Conservation (phyloP, 2,797 vertebrate genomes). For the Pteropus rufus region DNA sequence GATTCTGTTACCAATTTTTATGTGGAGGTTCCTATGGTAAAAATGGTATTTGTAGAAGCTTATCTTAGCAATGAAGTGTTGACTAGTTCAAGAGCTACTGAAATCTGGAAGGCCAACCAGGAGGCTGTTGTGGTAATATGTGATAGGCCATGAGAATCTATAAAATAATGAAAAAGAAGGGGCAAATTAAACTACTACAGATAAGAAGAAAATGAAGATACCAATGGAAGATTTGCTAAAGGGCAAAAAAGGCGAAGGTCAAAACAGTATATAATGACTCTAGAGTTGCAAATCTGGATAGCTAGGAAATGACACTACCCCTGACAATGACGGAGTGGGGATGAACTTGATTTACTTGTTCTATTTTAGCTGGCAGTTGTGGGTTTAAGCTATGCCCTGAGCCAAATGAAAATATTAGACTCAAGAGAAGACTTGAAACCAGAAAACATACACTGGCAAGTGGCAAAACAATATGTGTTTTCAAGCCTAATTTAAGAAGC, state of each 20-base stretch:
- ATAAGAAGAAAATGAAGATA: not conserved
- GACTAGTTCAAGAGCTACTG: not conserved
- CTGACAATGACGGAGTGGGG: not conserved
- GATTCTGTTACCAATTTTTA: not conserved
- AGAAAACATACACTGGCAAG: constrained; percentile 24
- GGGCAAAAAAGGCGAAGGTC: not conserved
- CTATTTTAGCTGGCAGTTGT: not conserved
- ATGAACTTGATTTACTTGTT: not conserved
- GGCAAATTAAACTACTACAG: not conserved
- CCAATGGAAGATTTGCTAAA: not conserved
- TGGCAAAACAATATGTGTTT: not conserved
- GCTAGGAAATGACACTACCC: not conserved
- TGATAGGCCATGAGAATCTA: not conserved
- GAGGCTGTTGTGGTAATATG: not conserved
- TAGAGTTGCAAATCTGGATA: not conserved
- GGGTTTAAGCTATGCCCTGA: not conserved
- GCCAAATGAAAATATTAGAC: not conserved
- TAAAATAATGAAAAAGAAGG: not conserved
- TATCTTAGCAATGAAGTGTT: not conserved
- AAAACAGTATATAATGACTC: not conserved
- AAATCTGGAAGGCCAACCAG: not conserved
- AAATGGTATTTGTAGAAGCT: not conserved
- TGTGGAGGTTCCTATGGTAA: not conserved
- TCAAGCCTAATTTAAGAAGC: not conserved
- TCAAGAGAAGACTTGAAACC: constrained; percentile 23